Evolutionary conservation across 1,140 invertebrate genomes (phyloP), one percentile per base, ranked within the genome.

Genomic region (Nasonia longicornis): DNA sequence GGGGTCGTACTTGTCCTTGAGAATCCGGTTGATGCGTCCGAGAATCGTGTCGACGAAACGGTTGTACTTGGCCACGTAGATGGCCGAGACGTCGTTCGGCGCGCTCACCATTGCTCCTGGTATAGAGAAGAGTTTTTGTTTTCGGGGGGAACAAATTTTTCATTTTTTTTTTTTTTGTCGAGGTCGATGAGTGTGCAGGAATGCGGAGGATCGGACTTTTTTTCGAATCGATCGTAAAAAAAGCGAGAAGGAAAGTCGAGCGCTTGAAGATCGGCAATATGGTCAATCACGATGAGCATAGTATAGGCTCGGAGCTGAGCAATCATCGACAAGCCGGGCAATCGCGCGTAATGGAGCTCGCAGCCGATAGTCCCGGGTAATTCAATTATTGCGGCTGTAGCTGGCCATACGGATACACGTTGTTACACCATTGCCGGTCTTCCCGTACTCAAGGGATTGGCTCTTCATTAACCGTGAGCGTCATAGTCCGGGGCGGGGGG

Each of bases 11-110:
- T 94, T 95, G 69, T 93, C 92, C 14, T 93, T 91, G 70, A 96
- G 89, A 71, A 96, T 95, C 83, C 93, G 93, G 88, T 96, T 96
- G 87, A 96, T 96, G 81, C 95, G 93, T 38, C 92, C 93, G 67
- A 96, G 91, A 83, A 96, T 95, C 83, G 93, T 95, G 88, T 96
- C 96, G 52, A 96, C 94, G 87, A 96, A 96, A 84, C 93, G 93
- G 89, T 96, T 96, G 90, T 96, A 96, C 87, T 95, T 95, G 35
- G 93, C 91, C 38, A 95, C 94, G 88, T 95, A 95, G 42, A 94
- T 92, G 1, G 94, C 92, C 3, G 95, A 93, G 26, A 95, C 90
- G 79, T 90, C 84, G n/a, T 90, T 88, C 0, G 86, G 85, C 29
- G 87, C 86, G 1, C 84, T 74, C 0, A 87, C 85, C 86, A 91